Conservation (phyloP, 2,888 invertebrate species). For the Cecidostiba fungosa region DNA sequence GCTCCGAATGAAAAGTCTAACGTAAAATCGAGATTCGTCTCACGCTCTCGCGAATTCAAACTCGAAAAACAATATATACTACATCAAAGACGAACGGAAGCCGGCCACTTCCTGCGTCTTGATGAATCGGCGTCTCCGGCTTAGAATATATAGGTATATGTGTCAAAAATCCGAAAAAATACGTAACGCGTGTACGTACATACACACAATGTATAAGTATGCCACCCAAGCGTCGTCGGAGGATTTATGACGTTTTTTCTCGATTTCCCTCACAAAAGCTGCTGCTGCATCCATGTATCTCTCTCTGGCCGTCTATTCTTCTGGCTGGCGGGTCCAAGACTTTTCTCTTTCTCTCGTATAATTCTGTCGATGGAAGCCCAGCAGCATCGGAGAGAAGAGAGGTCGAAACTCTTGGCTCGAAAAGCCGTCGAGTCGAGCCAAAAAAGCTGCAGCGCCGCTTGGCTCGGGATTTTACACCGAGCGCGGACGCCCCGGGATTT, state of each 20-base stretch:
- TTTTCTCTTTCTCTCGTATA: not conserved
- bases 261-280: not conserved
- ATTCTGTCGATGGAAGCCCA: not conserved
- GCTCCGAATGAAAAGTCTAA: not conserved
- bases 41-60: too few species aligned
- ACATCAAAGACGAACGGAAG: too few species aligned
- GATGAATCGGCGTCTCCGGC: too few species aligned
- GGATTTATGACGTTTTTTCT: not conserved
- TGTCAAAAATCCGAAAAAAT: too few species aligned
- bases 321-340: not conserved
- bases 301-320: not conserved
- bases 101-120: not conserved
- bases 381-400: too few species aligned
- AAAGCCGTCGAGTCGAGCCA: not conserved
- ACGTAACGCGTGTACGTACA: too few species aligned
- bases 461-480: not conserved
- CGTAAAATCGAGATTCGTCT: too few species aligned
- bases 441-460: not conserved
- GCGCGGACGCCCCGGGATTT: not conserved
- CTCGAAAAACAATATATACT: too few species aligned
- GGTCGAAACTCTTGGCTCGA: conserved; percentile 7
- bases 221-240: not conserved
- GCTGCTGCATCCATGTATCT: not conserved
- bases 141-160: not conserved
- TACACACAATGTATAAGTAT: not conserved